phyloP scores from a whole-genome alignment of 2,113 vertebrate species.

The Dromiciops gliroides region DNA sequence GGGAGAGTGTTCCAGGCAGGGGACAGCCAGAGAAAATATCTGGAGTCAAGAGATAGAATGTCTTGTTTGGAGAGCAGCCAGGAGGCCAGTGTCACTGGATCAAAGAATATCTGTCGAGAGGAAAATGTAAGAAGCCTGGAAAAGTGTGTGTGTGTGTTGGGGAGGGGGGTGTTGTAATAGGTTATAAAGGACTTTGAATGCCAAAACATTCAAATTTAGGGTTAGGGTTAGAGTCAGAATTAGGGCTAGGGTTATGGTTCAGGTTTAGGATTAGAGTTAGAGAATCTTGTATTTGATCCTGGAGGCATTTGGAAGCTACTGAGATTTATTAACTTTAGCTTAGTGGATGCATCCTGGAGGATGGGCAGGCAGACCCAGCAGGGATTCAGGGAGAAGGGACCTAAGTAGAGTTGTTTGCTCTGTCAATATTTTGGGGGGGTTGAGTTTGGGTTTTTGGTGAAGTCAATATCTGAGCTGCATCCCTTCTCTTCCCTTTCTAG shows the following conservation, averaged over 20 bases:
- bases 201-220: neutral
- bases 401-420: neutral
- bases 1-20: neutral
- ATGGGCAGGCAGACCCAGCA: neutral
- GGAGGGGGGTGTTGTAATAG: neutral
- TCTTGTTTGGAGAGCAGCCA: neutral
- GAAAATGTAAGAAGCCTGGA: neutral
- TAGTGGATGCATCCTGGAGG: neutral
- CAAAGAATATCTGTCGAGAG: neutral
- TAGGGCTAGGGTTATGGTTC: neutral
- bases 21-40: neutral
- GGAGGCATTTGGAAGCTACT: neutral
- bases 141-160: too few relatives aligned
- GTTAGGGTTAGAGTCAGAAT: neutral
- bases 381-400: neutral
- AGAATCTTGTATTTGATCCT: neutral
- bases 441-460: neutral
- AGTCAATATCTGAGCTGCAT: neutral
- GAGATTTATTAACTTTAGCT: neutral
- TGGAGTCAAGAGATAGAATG: neutral
- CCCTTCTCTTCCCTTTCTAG: neutral
- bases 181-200: neutral
- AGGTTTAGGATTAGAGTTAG: neutral
- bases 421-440: slow-evolving; percentile 3
- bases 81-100: neutral